phyloP scores from a whole-genome alignment of 64 coral and sea anemone species.

The Dendronephthya gigantea region DNA sequence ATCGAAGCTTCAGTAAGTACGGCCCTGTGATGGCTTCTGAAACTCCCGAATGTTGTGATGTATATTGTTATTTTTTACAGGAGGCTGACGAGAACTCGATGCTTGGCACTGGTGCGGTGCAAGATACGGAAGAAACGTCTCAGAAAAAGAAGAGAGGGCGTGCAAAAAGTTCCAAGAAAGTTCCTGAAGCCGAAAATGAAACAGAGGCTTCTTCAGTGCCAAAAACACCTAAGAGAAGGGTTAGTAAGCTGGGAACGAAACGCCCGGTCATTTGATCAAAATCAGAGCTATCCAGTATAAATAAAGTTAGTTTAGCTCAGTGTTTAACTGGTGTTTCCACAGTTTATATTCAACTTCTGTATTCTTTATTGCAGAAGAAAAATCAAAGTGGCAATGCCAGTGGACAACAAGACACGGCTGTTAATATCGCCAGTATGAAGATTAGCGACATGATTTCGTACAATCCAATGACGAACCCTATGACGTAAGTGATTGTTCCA shows the following conservation, averaged over 20 bases:
- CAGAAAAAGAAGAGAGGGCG: not conserved
- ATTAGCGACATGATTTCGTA: not conserved
- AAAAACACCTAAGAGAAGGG: not conserved
- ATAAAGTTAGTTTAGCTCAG: not conserved
- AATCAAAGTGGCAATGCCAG: not conserved
- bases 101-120: not conserved
- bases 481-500: constrained; percentile 5
- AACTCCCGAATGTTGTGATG: too few species aligned
- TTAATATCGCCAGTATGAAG: not conserved
- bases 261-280: not conserved
- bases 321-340: not conserved
- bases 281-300: not conserved
- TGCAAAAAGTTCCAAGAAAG: not conserved
- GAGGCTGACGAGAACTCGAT: too few species aligned
- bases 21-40: too few species aligned
- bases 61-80: too few species aligned
- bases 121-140: not conserved
- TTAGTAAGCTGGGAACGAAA: not conserved
- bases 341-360: not conserved
- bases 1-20: not conserved
- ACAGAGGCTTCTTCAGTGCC: not conserved
- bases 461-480: constrained; percentile 5
- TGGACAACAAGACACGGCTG: not conserved
- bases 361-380: not conserved
- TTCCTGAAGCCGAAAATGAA: not conserved